Conservation (phyloP, 1,140 invertebrate genomes). For the Papilio dardanus region DNA sequence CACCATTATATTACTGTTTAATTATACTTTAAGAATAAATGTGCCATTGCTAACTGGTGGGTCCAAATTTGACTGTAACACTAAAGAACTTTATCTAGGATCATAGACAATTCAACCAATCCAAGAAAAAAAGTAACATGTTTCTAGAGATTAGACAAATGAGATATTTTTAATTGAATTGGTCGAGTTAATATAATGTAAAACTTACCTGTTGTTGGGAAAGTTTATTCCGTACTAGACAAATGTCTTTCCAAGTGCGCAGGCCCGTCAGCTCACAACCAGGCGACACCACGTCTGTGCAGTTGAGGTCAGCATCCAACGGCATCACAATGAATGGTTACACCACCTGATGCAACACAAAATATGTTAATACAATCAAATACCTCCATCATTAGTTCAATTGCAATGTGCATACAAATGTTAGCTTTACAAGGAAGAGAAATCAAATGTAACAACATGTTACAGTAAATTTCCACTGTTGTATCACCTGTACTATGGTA, state of each 20-base stretch:
- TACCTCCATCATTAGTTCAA: not conserved
- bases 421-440: not conserved
- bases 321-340: slow-evolving; percentile 81
- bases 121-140: too few relatives aligned
- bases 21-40: not conserved
- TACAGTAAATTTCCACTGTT: too few relatives aligned
- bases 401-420: slow-evolving; percentile 18
- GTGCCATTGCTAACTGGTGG: too few relatives aligned
- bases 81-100: not conserved
- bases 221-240: slow-evolving; percentile 78
- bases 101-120: not conserved
- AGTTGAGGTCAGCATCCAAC: slow-evolving; percentile 80
- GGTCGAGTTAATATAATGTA: slow-evolving; percentile 29
- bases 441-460: not conserved
- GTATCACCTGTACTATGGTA: too few relatives aligned
- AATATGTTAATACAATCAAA: not conserved
- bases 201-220: slow-evolving; percentile 76
- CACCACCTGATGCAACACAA: slow-evolving; percentile 64
- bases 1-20: not conserved
- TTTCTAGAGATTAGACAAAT: too few relatives aligned
- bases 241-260: slow-evolving; percentile 81
- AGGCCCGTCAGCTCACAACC: slow-evolving; percentile 79
- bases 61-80: not conserved
- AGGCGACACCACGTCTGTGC: slow-evolving; percentile 80
- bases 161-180: not conserved